Conservation (phyloP, 2,113 vertebrate species). For the Oostethus manadensis region DNA sequence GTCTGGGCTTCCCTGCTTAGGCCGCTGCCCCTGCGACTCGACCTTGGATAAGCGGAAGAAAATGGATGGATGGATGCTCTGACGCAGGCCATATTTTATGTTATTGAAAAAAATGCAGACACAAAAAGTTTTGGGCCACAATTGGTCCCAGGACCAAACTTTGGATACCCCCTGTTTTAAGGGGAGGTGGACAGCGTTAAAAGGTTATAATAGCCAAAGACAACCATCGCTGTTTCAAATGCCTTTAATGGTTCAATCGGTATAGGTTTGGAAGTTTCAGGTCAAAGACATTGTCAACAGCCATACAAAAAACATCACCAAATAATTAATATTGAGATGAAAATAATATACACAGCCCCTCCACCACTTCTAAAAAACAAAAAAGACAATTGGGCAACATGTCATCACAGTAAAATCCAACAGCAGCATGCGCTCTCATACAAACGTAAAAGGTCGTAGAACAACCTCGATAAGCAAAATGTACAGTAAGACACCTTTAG, state of each 20-base stretch:
- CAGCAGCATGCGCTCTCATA: slow-evolving; percentile 54
- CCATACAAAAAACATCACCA: slow-evolving; percentile 55
- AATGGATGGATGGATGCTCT: no score
- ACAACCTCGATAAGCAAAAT: slow-evolving; percentile 51
- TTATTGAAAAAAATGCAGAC: no score
- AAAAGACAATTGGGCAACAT: slow-evolving; percentile 52
- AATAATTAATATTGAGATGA: slow-evolving; percentile 47
- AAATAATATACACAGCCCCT: slow-evolving; percentile 38
- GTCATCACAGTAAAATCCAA: slow-evolving; percentile 67
- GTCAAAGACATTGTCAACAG: slow-evolving; percentile 67
- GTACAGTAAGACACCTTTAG: slow-evolving; percentile 63
- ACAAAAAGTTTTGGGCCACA: no score
- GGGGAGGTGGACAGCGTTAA: no score
- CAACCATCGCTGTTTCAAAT: slow-evolving; percentile 53
- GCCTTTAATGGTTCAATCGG: slow-evolving; percentile 75
- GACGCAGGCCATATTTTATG: no score
- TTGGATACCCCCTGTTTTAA: no score
- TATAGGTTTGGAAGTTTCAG: slow-evolving; percentile 77
- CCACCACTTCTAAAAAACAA: slow-evolving; percentile 11
- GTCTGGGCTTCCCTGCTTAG: no score
- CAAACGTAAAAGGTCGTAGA: slow-evolving; percentile 38
- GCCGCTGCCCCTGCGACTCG: no score
- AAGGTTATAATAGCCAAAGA: background rate
- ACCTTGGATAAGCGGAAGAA: no score
- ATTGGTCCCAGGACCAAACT: no score